Evolutionary conservation across 2,888 invertebrate species (phyloP), one percentile per base, ranked within the genome.

Genomic region (Drosophila ochracea): DNA sequence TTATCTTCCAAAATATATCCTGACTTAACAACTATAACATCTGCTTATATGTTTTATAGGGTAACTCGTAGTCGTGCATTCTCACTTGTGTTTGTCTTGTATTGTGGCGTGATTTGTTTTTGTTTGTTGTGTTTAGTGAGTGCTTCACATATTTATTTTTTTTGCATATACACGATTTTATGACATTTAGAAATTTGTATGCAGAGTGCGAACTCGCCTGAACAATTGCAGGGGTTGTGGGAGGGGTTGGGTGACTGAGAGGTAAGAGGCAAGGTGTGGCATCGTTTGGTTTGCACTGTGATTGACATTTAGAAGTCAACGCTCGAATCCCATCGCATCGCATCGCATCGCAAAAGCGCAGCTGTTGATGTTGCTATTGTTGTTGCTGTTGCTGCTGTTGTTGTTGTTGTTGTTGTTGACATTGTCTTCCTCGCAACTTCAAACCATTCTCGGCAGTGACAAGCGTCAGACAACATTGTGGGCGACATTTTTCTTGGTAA

Each of bases 231-330:
- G 7, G 35, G n/a, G 19, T 0, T 19, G 25, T 2, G 21, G 4
- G 3, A 10, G 19, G 49, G 13, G 4, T 0, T 33, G 21, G 31
- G 13, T 25, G 3, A 9, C 25, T 49, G 16, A 6, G 4, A 21
- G 31, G 63, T 9, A 28, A 10, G 19, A 9, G 33, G 11, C 35
- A 6, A n/a, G 30, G 11, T 35, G 30, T 21, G 50, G 37, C 25
- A 43, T 43, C 13, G 21, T 39, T 37, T 55, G 39, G 19, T 37
- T 41, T n/a, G 60, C 41, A 60, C 80, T 69, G 75, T 90, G 90
- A 85, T 90, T 85, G 85, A 88, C 89, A 85, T 89, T 85, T 82
- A 90, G 83, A 90, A 85, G 85, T 85, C 85, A 85, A 85, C 73
- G 90, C 71, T 85, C 83, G 83, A 68, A 64, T 78, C 72, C 73